phyloP scores from a whole-genome alignment of 2,888 invertebrate genomes.

The Lutraria lutraria region DNA sequence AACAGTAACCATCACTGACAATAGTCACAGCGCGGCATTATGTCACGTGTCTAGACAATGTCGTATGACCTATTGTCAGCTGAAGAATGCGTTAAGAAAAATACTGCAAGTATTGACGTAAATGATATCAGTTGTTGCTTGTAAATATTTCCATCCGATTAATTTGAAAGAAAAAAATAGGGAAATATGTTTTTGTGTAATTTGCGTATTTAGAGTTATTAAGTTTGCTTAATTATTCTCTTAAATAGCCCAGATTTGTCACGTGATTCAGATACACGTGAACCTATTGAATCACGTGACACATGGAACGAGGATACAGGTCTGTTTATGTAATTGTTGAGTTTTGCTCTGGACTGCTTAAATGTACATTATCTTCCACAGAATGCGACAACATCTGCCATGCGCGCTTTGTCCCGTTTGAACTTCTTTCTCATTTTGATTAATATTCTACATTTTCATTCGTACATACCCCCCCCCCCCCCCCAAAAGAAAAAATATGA shows the following conservation, averaged over 20 bases:
- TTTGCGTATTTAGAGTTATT: background rate
- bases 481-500: no score
- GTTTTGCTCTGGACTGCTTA: slow-evolving; percentile 27
- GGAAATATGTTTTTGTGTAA: background rate
- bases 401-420: no score
- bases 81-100: no score
- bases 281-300: slow-evolving; percentile 43
- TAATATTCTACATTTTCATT: background rate
- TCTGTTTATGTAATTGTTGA: slow-evolving; percentile 38
- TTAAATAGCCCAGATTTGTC: slow-evolving; percentile 37
- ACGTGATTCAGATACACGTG: slow-evolving; percentile 39
- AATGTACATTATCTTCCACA: background rate
- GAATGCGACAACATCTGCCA: slow-evolving; percentile 7
- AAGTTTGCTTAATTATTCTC: slow-evolving; percentile 18
- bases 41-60: no score
- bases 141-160: no score
- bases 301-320: slow-evolving; percentile 52
- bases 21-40: no score
- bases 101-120: no score
- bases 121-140: no score
- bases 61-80: no score
- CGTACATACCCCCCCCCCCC: background rate
- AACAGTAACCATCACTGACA: no score
- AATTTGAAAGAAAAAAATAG: no score
- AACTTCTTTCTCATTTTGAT: no score